Base-by-base conservation (phyloP, 2,888 invertebrate genomes). In the Hesperia comma region DNA sequence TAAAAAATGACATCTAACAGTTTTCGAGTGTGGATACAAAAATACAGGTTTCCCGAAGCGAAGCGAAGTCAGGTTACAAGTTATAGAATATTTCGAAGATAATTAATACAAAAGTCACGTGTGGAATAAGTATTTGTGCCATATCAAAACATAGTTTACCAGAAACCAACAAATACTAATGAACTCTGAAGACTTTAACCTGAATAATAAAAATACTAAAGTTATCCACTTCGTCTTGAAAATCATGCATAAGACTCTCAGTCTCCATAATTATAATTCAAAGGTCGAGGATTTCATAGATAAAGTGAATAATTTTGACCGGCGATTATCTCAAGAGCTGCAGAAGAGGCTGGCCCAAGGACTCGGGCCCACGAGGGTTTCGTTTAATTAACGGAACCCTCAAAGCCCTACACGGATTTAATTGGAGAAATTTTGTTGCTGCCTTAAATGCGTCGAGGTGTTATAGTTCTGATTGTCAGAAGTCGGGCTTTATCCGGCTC, bases 241-340 rank as follows among this genome's bases (percentile, higher is more conserved):
- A 32, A 32, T 32, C 46, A 37, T 54, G 51, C 46, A 41, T 46
- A n/a, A 33, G 46, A 12, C n/a, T 56, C 55, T 46, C 49, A 41
- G n/a, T 55, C 43, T 17, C n/a, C 33, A 17, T 40, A 63, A 57
- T 63, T 57, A 61, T 55, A 60, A 67, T 49, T 12, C 55, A 56
- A 46, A 49, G 61, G 32, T 15, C 41, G 49, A 61, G 19, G 32
- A 58, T 67, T 67, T 62, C 61, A 61, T 60, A 67, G 61, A 57
- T 84, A 85, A 85, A 87, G 86, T 80, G 85, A 84, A 85, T 85
- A 86, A 88, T 87, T 86, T 84, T 80, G 80, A 79, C 79, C 83
- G 76, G 77, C 84, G 87, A 88, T 90, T 88, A 89, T 87, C 81
- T 84, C 78, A 75, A 87, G 87, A 78, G 82, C 73, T 71, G 61